Conservation (phyloP, 2,888 invertebrate species). For the Argyresthia goedartella region DNA sequence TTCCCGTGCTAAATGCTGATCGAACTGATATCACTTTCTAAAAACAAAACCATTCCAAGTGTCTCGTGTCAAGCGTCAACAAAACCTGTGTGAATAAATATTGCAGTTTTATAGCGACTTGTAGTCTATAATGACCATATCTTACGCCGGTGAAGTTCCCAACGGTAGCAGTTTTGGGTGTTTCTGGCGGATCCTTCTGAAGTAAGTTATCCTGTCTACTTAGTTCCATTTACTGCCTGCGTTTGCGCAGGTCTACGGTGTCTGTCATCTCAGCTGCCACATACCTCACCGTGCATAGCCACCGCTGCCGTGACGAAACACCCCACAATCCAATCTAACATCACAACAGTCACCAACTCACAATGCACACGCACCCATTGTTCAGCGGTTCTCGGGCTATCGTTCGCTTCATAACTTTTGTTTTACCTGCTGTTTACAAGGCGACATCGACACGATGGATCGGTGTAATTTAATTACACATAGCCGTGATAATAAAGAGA, state of each 20-base stretch:
- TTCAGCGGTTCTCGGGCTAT: not conserved
- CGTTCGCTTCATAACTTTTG: not conserved
- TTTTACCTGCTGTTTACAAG: not conserved
- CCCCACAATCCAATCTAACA: not conserved
- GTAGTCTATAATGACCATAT: conserved; percentile 81
- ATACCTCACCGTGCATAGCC: not conserved
- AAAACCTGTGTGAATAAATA: conserved; percentile 59
- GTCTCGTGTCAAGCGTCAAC: conserved; percentile 53
- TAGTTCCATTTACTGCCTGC: no score
- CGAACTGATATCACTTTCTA: conserved; percentile 62
- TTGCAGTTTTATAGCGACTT: conserved; percentile 26
- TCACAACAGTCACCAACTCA: not conserved
- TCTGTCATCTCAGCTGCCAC: not conserved
- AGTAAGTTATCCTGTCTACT: conserved; percentile 73
- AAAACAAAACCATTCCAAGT: conserved; percentile 63
- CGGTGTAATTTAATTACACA: not conserved
- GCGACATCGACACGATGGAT: not conserved
- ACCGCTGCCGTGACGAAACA: not conserved
- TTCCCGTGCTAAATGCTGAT: conserved; percentile 41
- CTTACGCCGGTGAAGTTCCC: conserved; percentile 91
- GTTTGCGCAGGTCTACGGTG: not conserved
- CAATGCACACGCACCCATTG: not conserved
- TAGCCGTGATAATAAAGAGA: not conserved
- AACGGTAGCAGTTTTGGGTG: conserved; percentile 94
- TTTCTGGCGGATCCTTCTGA: conserved; percentile 91